Percentiles rank a stretch among this genome's conserved stretches.
Conservation (phyloP, 2,888 invertebrate genomes). For the Strigamia maritima region DNA sequence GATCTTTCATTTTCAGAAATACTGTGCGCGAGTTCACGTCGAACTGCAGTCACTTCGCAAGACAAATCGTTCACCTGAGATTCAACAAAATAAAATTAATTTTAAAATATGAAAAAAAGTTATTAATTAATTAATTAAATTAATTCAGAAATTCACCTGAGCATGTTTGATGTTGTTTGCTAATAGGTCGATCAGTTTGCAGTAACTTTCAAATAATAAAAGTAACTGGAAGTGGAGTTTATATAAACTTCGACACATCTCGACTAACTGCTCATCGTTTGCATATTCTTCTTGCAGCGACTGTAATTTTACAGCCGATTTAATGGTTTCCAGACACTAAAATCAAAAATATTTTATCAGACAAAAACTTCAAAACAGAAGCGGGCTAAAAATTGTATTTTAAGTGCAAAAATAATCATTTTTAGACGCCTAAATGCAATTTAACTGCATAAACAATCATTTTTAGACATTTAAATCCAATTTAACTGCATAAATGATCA, state of each 20-base stretch:
- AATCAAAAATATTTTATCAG: background rate
- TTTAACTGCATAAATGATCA: too few relatives aligned
- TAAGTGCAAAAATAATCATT: background rate
- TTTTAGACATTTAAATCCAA: too few relatives aligned
- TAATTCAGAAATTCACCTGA: constrained; percentile 41
- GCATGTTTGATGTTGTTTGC: constrained; percentile 44
- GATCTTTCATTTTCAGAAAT: constrained; percentile 51
- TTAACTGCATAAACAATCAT: too few relatives aligned
- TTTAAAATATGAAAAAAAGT: background rate
- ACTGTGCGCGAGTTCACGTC: constrained; percentile 50
- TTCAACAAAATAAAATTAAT: constrained; percentile 35
- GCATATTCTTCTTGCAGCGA: constrained; percentile 55
- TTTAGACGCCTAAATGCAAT: background rate
- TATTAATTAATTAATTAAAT: background rate
- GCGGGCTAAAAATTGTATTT: too few relatives aligned
- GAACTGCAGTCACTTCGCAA: constrained; percentile 49
- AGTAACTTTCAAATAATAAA: constrained; percentile 69
- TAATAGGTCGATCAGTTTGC: constrained; percentile 54
- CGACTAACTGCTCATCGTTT: constrained; percentile 59
- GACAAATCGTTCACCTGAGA: constrained; percentile 52
- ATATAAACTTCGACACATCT: constrained; percentile 81
- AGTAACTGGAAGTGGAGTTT: constrained; percentile 89
- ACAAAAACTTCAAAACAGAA: too few relatives aligned
- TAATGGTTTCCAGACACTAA: constrained; percentile 54
- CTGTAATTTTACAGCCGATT: constrained; percentile 55